Base-by-base conservation (phyloP, 2,888 invertebrate genomes). In the Augiades crinisus region DNA sequence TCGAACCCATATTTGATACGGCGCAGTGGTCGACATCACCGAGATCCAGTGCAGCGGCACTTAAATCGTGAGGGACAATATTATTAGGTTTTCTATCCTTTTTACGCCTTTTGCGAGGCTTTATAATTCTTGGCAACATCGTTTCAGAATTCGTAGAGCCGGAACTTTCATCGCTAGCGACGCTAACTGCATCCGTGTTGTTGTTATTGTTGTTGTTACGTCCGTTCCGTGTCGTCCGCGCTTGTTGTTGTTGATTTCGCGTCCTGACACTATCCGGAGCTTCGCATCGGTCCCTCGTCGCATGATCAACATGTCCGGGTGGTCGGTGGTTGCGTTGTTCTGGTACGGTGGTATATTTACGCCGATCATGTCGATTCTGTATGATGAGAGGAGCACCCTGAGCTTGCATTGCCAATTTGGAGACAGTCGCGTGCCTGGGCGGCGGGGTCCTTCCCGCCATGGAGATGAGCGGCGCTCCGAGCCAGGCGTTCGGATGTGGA, bases 101-200 rank as follows among this genome's bases (percentile, higher is more conserved):
- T 93, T 96, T 97, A 74, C 96, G 93, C 45, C 97, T 92, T 76
- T 97, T 97, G 43, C 97, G 90, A 4, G 96, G 96, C 78, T 97
- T 97, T 68, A 97, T 96, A 59, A 97, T 96, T 64, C 97, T 91
- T 59, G 96, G 96, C 70, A 96, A 85, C 83, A 95, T 95, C 60
- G 94, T 94, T 72, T 95, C 95, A 6, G 94, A 90, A 67, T 90
- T 89, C 36, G 82, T 85, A 36, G 90, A 90, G 53, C 93, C 92
- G 63, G 94, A 94, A 82, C 94, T 94, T 84, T 95, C 95, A 78
- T 95, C 95, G 81, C 94, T 95, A 55, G 94, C 92, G 64, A 94
- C 93, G 82, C 94, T 94, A 68, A 93, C 87, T 64, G 93, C 91
- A 79, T 94, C 94, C 76, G 92, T 91, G 71, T 91, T 92, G 74